Conservation (phyloP, 2,888 invertebrate species). For the Drosophila colorata region DNA sequence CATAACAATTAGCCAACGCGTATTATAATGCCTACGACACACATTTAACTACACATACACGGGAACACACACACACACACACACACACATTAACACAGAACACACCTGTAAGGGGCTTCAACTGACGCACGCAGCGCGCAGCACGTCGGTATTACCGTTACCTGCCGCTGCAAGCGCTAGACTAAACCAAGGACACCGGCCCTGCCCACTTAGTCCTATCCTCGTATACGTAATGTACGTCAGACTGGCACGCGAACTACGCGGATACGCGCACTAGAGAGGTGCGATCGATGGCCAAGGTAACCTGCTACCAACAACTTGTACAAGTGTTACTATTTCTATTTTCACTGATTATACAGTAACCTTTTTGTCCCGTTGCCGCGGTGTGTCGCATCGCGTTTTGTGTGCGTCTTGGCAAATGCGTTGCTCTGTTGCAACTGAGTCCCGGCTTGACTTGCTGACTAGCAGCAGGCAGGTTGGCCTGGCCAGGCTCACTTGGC, state of each 20-base stretch:
- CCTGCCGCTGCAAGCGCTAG: conserved; percentile 56
- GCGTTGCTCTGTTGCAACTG: conserved; percentile 77
- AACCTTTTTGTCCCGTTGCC: conserved; percentile 2
- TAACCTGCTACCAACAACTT: conserved; percentile 27
- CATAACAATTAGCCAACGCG: conserved; percentile 70
- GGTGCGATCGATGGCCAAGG: conserved; percentile 73
- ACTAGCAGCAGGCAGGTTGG: conserved; percentile 43
- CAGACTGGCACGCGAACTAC: conserved; percentile 43
- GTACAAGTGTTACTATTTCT: conserved; percentile 51
- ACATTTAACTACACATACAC: conserved; percentile 4
- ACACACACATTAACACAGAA: conserved; percentile 22
- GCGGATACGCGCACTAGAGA: conserved; percentile 27
- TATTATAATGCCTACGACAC: conserved; percentile 55
- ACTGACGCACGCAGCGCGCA: conserved; percentile 21
- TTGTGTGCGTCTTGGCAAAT: conserved; percentile 73
- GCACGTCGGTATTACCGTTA: conserved; percentile 29
- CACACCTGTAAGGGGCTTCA: conserved; percentile 15
- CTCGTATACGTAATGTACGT: conserved; percentile 40
- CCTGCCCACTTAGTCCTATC: conserved; percentile 41
- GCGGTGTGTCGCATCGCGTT: conserved; percentile 24
- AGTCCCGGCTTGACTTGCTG: conserved; percentile 71
- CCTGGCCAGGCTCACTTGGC: conserved; percentile 61
- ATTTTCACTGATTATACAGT: conserved; percentile 25
- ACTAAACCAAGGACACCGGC: conserved; percentile 72
- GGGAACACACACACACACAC: conserved; percentile 12